Evolutionary conservation across 1,140 invertebrate species (phyloP).

Genomic region (Maniola jurtina): DNA sequence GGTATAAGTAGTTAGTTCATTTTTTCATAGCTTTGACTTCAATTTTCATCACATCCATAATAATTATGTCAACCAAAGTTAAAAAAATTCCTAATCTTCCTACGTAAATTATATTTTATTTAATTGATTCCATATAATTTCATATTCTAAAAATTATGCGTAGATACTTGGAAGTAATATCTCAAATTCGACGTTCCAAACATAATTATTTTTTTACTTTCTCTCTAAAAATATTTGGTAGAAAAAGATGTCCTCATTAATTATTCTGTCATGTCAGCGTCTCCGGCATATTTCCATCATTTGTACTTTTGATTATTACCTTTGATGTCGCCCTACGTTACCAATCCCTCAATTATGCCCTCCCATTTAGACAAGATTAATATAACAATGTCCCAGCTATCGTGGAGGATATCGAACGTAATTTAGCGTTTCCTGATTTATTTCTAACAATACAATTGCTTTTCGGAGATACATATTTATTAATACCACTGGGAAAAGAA

Average conservation of each 20-base stretch:
- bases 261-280: slow-evolving; percentile 21
- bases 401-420: slow-evolving; percentile 18
- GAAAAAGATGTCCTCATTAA: slow-evolving; percentile 16
- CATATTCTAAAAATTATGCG: too few species aligned
- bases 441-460: slow-evolving; percentile 29
- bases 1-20: too few species aligned
- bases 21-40: too few species aligned
- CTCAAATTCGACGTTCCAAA: background rate
- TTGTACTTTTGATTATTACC: slow-evolving; percentile 27
- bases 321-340: slow-evolving; percentile 20
- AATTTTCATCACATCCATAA: too few species aligned
- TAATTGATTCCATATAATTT: too few species aligned
- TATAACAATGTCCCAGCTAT: slow-evolving; percentile 28
- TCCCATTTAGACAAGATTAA: slow-evolving; percentile 34
- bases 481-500: slow-evolving; percentile 22
- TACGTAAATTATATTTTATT: too few species aligned
- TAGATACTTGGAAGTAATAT: background rate
- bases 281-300: slow-evolving; percentile 21
- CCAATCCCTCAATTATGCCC: slow-evolving; percentile 27
- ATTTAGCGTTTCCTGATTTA: slow-evolving; percentile 32
- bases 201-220: background rate
- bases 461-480: slow-evolving; percentile 9
- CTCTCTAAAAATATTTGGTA: background rate
- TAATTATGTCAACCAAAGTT: too few species aligned
- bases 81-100: too few species aligned